Evolutionary conservation across 1,140 invertebrate genomes (phyloP).

Genomic region (Cardiocondyla obscurior): DNA sequence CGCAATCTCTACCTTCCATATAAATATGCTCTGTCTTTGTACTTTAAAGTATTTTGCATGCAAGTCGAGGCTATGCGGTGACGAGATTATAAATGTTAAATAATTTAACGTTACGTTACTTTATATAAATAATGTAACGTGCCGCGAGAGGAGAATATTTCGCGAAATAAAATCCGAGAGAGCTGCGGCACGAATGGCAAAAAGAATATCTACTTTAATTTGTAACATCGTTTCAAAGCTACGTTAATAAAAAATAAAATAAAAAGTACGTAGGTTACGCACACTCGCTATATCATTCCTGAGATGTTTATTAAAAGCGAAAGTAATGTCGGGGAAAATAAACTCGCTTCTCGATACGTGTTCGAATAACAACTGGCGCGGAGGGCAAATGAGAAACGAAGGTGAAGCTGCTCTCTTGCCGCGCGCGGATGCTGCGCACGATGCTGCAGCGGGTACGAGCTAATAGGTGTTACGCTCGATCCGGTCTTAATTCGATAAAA

Average conservation of each 20-base stretch:
- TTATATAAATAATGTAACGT: not conserved
- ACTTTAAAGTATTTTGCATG: constrained; percentile 4
- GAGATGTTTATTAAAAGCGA: constrained; percentile 6
- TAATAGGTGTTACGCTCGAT: constrained; percentile 69
- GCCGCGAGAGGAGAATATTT: not conserved
- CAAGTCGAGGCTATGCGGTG: not conserved
- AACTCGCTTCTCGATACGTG: constrained; percentile 9
- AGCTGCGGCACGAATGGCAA: not conserved
- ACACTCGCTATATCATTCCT: not conserved
- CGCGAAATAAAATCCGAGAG: not conserved
- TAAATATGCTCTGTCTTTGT: constrained; percentile 12
- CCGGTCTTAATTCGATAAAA: constrained; percentile 71
- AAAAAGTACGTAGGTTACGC: too few species aligned
- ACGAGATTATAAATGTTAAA: not conserved
- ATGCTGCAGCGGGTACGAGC: constrained; percentile 36
- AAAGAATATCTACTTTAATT: not conserved
- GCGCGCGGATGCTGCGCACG: constrained; percentile 3
- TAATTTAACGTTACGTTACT: not conserved
- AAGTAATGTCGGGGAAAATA: constrained; percentile 30
- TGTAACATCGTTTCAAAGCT: not conserved
- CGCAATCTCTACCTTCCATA: not conserved
- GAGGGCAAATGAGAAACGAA: constrained; percentile 37
- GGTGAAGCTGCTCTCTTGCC: constrained; percentile 27
- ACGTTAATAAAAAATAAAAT: not conserved
- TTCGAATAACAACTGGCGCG: constrained; percentile 26